Evolutionary conservation across 2,888 invertebrate species (phyloP), one percentile per base, ranked within the genome.

Genomic region (Hirtodrosophila confusa): DNA sequence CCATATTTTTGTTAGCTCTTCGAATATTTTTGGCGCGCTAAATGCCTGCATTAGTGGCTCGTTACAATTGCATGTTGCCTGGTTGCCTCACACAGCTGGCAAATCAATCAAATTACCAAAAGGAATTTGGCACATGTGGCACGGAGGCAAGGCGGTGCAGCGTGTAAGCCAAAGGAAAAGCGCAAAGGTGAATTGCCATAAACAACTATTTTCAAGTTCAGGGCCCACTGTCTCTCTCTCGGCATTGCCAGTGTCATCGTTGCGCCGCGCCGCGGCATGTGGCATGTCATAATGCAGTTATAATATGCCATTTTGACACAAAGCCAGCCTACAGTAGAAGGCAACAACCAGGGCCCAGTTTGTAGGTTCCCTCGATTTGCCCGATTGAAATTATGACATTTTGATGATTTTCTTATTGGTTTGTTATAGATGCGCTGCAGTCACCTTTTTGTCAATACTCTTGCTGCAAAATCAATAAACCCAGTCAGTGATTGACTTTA

Each of bases 351-450:
- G 48, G 45, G 31, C 40, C 45, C 33, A 63, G 51, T 44, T 36
- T 40, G 35, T 47, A 29, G 37, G 36, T 23, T 44, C 35, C 41
- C 53, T 61, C 69, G 70, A 53, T 69, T 44, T 33, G 56, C 49
- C 47, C 79, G 80, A 84, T 84, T 85, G 84, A 85, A 84, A 89
- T 89, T 89, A 90, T 89, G 88, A 86, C 89, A 88, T 89, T 90
- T 90, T 90, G 89, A 90, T 88, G 88, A 90, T 87, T 87, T 90
- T 84, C 88, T 87, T 86, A 89, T 89, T 88, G 89, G 78, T 88
- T 89, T 82, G 78, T 86, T 89, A 88, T 82, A 69, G 37, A 37
- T 55, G 53, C 31, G 55, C 58, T 43, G 55, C 54, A 62, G 55
- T 56, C 63, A 53, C 65, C 31, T 9, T 31, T 31, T 31, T 31